Conservation (phyloP, 2,113 vertebrate species). For the Solea solea region DNA sequence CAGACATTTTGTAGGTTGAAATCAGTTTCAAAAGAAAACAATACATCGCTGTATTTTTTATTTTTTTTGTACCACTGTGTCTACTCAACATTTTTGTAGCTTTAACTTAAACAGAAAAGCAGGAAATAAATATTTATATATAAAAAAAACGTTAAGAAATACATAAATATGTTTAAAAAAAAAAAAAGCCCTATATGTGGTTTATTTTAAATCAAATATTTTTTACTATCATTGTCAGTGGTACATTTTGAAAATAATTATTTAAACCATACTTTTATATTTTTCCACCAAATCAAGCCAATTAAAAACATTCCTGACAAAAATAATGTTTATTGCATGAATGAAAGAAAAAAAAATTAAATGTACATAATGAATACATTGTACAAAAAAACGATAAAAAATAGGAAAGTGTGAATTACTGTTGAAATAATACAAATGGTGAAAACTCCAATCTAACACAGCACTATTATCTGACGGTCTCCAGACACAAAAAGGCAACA, state of each 20-base stretch:
- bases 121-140: not conserved
- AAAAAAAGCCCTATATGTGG: too few species aligned
- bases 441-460: constrained; percentile 4
- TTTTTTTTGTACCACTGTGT: not conserved
- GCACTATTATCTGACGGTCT: not conserved
- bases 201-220: too few species aligned
- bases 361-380: not conserved
- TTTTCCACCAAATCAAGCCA: not conserved
- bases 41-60: not conserved
- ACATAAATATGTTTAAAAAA: too few species aligned
- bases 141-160: too few species aligned
- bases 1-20: constrained; percentile 40
- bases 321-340: constrained; percentile 26
- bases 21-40: constrained; percentile 26
- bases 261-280: too few species aligned
- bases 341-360: constrained; percentile 1
- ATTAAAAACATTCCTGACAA: not conserved
- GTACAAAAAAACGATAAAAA: constrained; percentile 3
- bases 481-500: constrained; percentile 24
- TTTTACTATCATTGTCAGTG: too few species aligned
- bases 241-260: too few species aligned
- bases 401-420: not conserved
- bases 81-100: not conserved
- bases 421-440: not conserved
- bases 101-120: not conserved